A percentile compares a stretch with the other conserved stretches of the same genome.
phyloP scores from a whole-genome alignment of 1,140 invertebrate genomes.

The Chymomyza costata region DNA sequence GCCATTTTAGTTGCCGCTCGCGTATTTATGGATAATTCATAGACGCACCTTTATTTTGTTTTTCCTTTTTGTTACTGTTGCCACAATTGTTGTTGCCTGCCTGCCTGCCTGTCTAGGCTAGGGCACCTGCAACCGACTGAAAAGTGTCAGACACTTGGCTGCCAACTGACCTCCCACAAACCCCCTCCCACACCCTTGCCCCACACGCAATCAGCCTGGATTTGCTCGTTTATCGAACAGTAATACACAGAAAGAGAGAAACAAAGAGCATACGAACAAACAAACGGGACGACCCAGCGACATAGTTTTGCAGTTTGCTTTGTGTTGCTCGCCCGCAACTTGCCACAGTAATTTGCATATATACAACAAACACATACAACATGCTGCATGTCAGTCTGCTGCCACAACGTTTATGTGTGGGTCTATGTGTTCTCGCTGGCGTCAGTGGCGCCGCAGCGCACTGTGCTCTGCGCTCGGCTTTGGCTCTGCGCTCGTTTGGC shows the following conservation, averaged over 20 bases:
- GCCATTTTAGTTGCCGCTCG: conserved; percentile 38
- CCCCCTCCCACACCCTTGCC: background rate
- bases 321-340: conserved; percentile 42
- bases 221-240: no score
- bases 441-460: background rate
- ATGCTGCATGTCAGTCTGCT: conserved; percentile 12
- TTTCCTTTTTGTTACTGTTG: no score
- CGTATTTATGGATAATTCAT: conserved; percentile 60
- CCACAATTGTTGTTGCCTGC: conserved; percentile 23
- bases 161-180: background rate
- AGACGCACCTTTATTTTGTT: conserved; percentile 52
- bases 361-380: conserved; percentile 12
- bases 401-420: no score
- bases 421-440: conserved; percentile 31
- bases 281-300: conserved; percentile 69
- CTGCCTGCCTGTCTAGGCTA: conserved; percentile 1
- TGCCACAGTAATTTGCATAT: conserved; percentile 62
- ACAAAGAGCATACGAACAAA: no score
- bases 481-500: conserved; percentile 43
- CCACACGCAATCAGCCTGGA: no score
- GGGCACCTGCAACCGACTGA: conserved; percentile 6
- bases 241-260: no score
- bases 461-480: conserved; percentile 13
- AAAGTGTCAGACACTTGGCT: conserved; percentile 1
- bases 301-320: conserved; percentile 52